phyloP scores from a whole-genome alignment of 2,888 invertebrate species.

The Drosophila fulvimacula region DNA sequence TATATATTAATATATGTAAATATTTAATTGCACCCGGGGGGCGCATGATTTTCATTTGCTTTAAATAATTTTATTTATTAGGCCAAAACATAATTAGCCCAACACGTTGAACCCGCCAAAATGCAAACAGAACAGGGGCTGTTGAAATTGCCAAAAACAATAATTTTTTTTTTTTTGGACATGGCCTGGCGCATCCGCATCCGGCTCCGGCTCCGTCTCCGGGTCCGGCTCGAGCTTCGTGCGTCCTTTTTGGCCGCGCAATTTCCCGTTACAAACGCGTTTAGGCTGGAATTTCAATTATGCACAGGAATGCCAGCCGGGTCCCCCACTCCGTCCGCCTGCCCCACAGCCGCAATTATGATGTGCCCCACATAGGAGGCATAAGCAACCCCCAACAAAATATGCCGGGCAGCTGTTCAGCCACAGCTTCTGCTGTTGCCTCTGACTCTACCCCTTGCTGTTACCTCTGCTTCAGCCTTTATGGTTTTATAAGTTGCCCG shows the following conservation, averaged over 20 bases:
- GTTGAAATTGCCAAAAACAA: slow-evolving; percentile 19
- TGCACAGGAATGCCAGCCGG: slow-evolving; percentile 70
- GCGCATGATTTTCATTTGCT: slow-evolving; percentile 27
- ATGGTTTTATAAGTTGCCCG: slow-evolving; percentile 52
- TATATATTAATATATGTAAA: neutral
- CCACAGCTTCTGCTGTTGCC: slow-evolving; percentile 6
- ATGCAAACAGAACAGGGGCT: slow-evolving; percentile 22
- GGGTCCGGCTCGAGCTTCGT: slow-evolving; percentile 42
- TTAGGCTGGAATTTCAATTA: slow-evolving; percentile 79
- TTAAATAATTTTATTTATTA: slow-evolving; percentile 46
- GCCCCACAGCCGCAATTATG: slow-evolving; percentile 64
- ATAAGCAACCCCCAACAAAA: slow-evolving; percentile 50
- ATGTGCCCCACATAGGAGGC: slow-evolving; percentile 56
- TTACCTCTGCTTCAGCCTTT: slow-evolving; percentile 23
- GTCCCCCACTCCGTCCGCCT: neutral
- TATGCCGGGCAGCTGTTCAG: slow-evolving; percentile 55
- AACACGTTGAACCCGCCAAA: slow-evolving; percentile 13
- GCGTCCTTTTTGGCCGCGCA: slow-evolving; percentile 67
- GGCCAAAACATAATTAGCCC: slow-evolving; percentile 49
- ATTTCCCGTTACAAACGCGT: slow-evolving; percentile 77
- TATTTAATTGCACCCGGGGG: slow-evolving; percentile 35
- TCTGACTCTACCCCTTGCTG: neutral
- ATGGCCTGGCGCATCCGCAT: slow-evolving; percentile 54
- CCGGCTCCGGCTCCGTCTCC: slow-evolving; percentile 54
- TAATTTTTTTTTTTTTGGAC: slow-evolving; percentile 37